Evolutionary conservation across 2,113 vertebrate genomes (phyloP).

Genomic region (Himantopus leucocephalus): DNA sequence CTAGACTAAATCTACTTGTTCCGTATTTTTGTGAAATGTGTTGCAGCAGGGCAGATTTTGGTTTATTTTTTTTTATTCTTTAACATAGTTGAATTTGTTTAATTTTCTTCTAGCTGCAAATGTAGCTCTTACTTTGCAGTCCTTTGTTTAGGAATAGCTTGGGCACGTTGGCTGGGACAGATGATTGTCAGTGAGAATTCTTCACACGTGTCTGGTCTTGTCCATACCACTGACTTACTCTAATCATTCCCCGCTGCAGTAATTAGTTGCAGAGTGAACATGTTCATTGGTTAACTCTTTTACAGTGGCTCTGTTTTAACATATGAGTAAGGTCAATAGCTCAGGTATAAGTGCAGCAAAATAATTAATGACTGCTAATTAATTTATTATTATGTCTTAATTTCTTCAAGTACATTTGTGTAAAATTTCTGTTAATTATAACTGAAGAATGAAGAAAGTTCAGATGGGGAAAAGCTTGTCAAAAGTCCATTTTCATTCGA

Average conservation of each 20-base stretch:
- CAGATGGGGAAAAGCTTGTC: not conserved
- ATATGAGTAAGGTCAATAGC: not conserved
- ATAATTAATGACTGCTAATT: constrained; percentile 43
- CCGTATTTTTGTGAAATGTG: not conserved
- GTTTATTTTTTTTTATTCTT: not conserved
- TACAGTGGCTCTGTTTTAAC: not conserved
- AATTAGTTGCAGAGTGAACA: not conserved
- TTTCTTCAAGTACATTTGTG: constrained; percentile 10
- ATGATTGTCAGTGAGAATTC: not conserved
- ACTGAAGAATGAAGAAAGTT: not conserved
- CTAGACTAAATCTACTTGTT: not conserved
- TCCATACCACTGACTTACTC: not conserved
- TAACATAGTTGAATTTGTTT: not conserved
- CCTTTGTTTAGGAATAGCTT: not conserved
- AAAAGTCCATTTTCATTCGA: not conserved
- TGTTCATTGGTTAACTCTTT: not conserved
- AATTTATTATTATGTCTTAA: constrained; percentile 9
- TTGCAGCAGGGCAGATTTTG: not conserved
- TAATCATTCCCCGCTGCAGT: not conserved
- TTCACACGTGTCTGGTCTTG: not conserved
- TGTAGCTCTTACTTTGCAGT: not conserved
- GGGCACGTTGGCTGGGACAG: not conserved
- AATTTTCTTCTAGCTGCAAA: not conserved
- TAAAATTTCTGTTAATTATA: constrained; percentile 32
- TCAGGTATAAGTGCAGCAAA: constrained; percentile 28